phyloP scores from a whole-genome alignment of 2,797 vertebrate genomes.

The Tolypeutes matacus region DNA sequence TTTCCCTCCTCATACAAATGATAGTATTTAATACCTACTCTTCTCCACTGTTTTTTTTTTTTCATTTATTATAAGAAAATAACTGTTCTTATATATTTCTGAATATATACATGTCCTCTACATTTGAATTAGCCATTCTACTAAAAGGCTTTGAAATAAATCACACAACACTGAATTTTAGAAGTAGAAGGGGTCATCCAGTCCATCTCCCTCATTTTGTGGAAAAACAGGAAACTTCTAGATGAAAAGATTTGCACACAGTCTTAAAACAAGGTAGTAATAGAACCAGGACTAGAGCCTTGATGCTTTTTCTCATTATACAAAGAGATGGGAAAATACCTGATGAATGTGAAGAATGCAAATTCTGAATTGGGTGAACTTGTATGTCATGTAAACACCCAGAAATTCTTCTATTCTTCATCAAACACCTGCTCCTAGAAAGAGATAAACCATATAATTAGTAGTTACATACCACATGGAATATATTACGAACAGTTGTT shows the following conservation, averaged over 20 bases:
- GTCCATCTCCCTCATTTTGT: not conserved
- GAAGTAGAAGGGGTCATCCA: not conserved
- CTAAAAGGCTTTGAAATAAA: conserved; percentile 34
- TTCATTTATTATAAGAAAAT: not conserved
- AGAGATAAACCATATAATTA: not conserved
- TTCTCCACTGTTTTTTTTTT: not conserved
- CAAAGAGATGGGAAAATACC: conserved; percentile 85
- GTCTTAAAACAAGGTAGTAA: not conserved
- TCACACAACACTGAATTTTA: not conserved
- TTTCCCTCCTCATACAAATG: not conserved
- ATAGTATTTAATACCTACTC: not conserved
- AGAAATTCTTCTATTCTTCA: conserved; percentile 95
- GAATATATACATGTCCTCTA: not conserved
- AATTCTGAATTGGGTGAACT: conserved; percentile 90
- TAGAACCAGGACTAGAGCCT: not conserved
- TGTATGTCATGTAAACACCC: conserved; percentile 94
- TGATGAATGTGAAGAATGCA: conserved; percentile 85
- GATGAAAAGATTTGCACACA: not conserved
- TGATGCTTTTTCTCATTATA: not conserved
- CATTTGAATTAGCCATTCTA: not conserved
- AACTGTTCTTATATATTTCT: not conserved
- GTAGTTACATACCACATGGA: not conserved
- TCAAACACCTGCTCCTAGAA: conserved; percentile 94
- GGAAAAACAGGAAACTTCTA: not conserved
- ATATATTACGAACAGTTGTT: not conserved